A percentile compares a stretch with the other conserved stretches of the same genome.
Evolutionary conservation across 2,113 vertebrate genomes (phyloP).

Genomic region (Pogonocichla stellata): DNA sequence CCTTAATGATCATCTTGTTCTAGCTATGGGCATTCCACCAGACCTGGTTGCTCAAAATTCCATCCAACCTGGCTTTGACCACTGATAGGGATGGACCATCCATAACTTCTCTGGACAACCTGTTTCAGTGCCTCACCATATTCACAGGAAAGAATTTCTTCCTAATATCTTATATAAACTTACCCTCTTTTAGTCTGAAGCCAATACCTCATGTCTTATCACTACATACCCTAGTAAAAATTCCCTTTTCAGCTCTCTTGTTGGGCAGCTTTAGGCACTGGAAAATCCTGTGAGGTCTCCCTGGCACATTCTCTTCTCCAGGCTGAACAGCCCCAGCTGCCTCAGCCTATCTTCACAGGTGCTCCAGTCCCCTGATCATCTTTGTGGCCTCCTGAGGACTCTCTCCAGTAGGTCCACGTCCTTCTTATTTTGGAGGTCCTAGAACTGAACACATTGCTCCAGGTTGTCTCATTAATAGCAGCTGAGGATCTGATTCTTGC

Average conservation of each 20-base stretch:
- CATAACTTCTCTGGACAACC: neutral
- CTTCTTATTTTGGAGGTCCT: neutral
- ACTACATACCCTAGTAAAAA: neutral
- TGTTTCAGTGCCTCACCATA: neutral
- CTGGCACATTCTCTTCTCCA: no score
- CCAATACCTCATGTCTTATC: neutral
- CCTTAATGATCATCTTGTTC: neutral
- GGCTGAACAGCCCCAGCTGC: no score
- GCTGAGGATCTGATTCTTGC: neutral
- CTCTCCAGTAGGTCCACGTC: fast-evolving
- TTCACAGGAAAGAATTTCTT: neutral
- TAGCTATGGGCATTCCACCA: neutral
- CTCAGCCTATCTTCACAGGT: neutral
- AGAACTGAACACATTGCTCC: neutral
- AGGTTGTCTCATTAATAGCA: neutral
- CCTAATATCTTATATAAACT: neutral
- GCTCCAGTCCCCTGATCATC: neutral
- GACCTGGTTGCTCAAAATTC: neutral
- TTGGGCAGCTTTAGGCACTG: no score
- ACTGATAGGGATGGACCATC: neutral
- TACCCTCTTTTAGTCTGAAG: neutral
- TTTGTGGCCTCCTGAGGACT: neutral
- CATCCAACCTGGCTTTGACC: neutral
- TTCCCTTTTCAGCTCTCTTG: neutral
- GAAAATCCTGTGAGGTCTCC: no score